Base-by-base conservation (phyloP, 2,888 invertebrate species). In the Shargacucullia verbasci region DNA sequence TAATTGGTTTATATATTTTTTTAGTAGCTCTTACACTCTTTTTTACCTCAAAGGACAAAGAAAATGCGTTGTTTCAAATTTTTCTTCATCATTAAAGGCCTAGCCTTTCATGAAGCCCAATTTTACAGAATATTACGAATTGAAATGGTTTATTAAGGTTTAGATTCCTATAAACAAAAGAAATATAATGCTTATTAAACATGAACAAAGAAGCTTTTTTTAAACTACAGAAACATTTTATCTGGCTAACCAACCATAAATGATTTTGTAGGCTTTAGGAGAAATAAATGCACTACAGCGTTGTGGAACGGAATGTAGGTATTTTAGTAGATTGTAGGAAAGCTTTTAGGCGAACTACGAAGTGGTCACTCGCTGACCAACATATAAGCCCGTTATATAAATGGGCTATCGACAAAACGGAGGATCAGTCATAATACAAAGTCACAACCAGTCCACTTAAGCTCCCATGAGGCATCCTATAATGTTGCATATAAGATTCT, bases 291-390 rank as follows among this genome's bases (percentile, higher is more conserved):
- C 60, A 74, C 64, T 49, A 69, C 57, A 59, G 62, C 55, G 49
- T 61, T 59, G 72, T 61, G 53, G 63, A 70, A 69, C 76, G 70
- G 67, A 64, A 76, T 72, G 73, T 76, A 73, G 81, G 73, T 76
- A 73, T 80, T 81, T 78, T 77, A 79, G 78, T 80, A 76, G 70
- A 79, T 81, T 81, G 80, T 81, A 71, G 75, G 70, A 84, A 84
- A 83, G 87, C 86, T 87, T 87, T 87, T 86, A 87, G 80, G 74
- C 54, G 65, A 77, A 78, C 73, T 76, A 74, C 62, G 70, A 66
- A 73, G 76, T 65, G 76, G 73, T 75, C 70, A 59, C 57, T 75
- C 64, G 70, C 65, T 63, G 66, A 64, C 73, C 77, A 79, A 57
- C 50, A 60, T 62, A 63, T 62, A 62, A 81, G 68, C 76, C 66